A percentile compares a stretch with the other conserved stretches of the same genome.
Evolutionary conservation across 2,888 invertebrate genomes (phyloP).

Genomic region (Notocelia uddmanniana): DNA sequence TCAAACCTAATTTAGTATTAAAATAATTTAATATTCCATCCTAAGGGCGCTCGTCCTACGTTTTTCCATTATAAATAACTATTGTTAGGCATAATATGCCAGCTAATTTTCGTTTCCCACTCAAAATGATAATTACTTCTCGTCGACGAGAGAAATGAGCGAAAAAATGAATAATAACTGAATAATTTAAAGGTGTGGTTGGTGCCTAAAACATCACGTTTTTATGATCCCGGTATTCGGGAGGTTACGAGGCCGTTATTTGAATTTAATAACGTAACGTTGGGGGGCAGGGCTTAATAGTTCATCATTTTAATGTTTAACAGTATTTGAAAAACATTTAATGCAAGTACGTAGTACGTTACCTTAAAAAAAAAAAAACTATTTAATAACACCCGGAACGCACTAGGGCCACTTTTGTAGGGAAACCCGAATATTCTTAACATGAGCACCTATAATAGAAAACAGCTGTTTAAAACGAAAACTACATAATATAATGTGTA

Average conservation of each 20-base stretch:
- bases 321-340: no score
- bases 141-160: constrained; percentile 49
- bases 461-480: no score
- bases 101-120: constrained; percentile 52
- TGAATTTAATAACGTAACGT: constrained; percentile 59
- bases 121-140: constrained; percentile 54
- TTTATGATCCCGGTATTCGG: constrained; percentile 56
- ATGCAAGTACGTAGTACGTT: no score
- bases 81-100: constrained; percentile 47
- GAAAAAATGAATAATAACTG: constrained; percentile 51
- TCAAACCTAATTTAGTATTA: constrained; percentile 24
- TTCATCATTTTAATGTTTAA: neutral
- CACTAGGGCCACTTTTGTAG: no score
- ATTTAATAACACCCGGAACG: no score
- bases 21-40: constrained; percentile 25
- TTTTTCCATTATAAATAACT: constrained; percentile 41
- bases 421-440: no score
- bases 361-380: no score
- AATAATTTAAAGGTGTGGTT: constrained; percentile 47
- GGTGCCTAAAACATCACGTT: constrained; percentile 48
- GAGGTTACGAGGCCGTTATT: constrained; percentile 58
- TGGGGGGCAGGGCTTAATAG: constrained; percentile 50
- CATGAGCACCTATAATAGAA: no score
- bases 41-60: constrained; percentile 10
- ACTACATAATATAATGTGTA: no score